Evolutionary conservation across 2,113 vertebrate genomes (phyloP).

Genomic region (Lanius collurio): DNA sequence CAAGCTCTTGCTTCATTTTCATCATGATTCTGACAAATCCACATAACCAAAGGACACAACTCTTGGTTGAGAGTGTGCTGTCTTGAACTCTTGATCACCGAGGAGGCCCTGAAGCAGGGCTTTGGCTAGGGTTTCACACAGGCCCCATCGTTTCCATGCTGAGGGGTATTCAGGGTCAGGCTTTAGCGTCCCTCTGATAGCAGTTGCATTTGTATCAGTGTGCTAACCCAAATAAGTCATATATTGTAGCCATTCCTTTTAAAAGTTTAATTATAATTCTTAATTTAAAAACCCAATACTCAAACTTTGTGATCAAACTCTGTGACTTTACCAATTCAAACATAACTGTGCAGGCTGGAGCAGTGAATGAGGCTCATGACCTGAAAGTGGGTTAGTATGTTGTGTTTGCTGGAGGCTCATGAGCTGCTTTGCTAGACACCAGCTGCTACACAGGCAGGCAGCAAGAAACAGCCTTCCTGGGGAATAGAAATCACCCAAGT

Average conservation of each 20-base stretch:
- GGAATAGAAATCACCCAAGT: background rate
- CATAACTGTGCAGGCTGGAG: background rate
- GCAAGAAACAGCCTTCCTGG: background rate
- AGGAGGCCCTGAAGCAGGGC: background rate
- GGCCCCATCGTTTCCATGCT: background rate
- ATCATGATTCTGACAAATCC: background rate
- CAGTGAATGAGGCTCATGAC: background rate
- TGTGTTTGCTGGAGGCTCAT: background rate
- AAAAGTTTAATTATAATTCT: background rate
- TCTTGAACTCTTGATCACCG: background rate
- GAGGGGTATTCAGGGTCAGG: background rate
- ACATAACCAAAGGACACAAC: background rate
- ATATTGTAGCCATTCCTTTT: background rate
- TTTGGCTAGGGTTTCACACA: background rate
- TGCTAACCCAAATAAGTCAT: background rate
- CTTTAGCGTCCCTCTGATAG: background rate
- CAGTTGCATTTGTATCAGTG: background rate
- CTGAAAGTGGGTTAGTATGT: conserved; percentile 39
- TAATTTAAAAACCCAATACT: background rate
- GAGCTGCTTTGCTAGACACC: background rate
- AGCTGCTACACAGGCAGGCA: background rate
- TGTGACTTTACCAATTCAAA: background rate
- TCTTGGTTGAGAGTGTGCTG: fast-evolving
- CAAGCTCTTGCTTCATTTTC: background rate
- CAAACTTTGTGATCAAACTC: background rate